Evolutionary conservation across 2,113 vertebrate genomes (phyloP), one percentile per base, ranked within the genome.

Genomic region (Chroicocephalus ridibundus): DNA sequence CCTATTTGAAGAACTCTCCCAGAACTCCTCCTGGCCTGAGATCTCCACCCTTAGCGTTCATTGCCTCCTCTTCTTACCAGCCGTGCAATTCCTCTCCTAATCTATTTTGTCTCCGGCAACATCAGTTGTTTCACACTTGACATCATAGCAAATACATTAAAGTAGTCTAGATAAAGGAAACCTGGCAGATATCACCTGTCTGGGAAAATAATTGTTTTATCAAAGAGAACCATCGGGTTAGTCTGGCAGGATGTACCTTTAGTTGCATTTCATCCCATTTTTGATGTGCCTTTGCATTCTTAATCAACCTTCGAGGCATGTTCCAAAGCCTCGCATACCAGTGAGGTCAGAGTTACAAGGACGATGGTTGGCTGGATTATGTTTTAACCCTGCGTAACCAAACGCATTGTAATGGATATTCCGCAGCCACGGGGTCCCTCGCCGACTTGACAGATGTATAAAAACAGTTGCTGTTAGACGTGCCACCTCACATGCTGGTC

Each of bases 161-260:
- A 96, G 92, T 82, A 80, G 71, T 52, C 64, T 42, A 96, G 93
- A 92, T 95, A 97, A 95, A 95, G 93, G 57, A 87, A 96, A 93
- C 82, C 87, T 96, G 90, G 96, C 96, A 96, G 87, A 79, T 96
- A 94, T 74, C 93, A 91, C 89, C 92, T 96, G 93, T 97, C 96
- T 97, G 96, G 84, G 88, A 96, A 96, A 90, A 88, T 87, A 96
- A 96, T 94, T 87, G 87, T 96, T 91, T 96, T 93, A 97, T 96
- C 96, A 96, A 96, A 94, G 90, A 80, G 31, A 95, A 60, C 78
- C 90, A 95, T 95, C 78, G 0, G 54, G 84, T 94, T 90, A 95
- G 94, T 96, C 96, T 96, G 85, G 92, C 82, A 93, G 71, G 90
- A 95, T 90, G 90, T 42, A 83, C 70, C 49, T 95, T 87, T 82